Evolutionary conservation across 2,113 vertebrate species (phyloP).

Genomic region (Trichomycterus rosablanca): DNA sequence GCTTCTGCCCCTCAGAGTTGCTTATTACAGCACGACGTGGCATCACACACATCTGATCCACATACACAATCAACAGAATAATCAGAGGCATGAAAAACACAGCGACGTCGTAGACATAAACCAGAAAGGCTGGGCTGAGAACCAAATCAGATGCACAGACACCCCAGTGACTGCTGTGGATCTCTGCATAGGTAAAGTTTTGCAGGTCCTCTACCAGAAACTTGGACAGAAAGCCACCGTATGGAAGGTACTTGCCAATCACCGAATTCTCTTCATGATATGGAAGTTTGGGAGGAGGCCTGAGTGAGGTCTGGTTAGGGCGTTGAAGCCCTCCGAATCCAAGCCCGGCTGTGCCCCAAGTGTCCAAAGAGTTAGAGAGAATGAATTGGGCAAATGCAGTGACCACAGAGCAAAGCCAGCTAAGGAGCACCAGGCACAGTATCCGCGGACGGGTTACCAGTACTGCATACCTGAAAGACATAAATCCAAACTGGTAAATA

Average conservation of each 20-base stretch:
- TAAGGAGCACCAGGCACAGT: slow-evolving; percentile 58
- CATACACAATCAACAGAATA: slow-evolving; percentile 60
- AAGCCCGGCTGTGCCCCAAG: slow-evolving; percentile 45
- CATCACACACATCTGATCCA: slow-evolving; percentile 56
- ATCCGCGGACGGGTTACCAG: slow-evolving; percentile 59
- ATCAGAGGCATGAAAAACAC: slow-evolving; percentile 64
- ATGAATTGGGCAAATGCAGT: slow-evolving; percentile 72
- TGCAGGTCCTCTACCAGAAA: slow-evolving; percentile 58
- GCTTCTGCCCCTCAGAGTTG: slow-evolving; percentile 40
- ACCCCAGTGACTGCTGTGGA: slow-evolving; percentile 65
- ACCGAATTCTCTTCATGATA: slow-evolving; percentile 50
- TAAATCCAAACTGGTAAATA: slow-evolving; percentile 17
- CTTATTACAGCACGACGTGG: slow-evolving; percentile 38
- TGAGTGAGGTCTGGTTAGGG: slow-evolving; percentile 58
- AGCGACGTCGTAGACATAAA: slow-evolving; percentile 61
- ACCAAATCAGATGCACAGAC: slow-evolving; percentile 62
- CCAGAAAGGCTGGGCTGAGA: slow-evolving; percentile 60
- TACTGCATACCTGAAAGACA: slow-evolving; percentile 57
- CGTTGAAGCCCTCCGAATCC: slow-evolving; percentile 17
- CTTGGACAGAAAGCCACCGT: slow-evolving; percentile 68
- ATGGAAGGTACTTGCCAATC: slow-evolving; percentile 60
- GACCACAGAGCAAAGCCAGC: slow-evolving; percentile 68
- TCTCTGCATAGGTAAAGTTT: slow-evolving; percentile 60
- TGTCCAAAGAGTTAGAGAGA: slow-evolving; percentile 52
- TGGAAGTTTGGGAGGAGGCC: slow-evolving; percentile 16